Evolutionary conservation across 2,797 vertebrate species (phyloP), one percentile per base, ranked within the genome.

Genomic region (Phoebastria nigripes): DNA sequence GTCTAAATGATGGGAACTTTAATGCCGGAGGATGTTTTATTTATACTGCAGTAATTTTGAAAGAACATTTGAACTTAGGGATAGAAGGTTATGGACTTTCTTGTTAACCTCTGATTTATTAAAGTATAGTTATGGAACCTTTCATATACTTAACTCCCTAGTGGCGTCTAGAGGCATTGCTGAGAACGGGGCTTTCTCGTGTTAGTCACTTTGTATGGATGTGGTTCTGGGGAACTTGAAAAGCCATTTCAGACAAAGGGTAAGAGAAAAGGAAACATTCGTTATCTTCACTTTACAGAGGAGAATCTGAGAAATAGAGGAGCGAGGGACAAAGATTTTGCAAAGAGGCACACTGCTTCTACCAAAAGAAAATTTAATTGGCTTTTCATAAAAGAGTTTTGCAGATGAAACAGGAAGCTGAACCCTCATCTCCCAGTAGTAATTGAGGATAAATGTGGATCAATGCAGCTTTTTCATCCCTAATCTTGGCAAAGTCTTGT

Each of bases 31-130:
- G 54, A 66, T 62, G 46, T 71, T 95, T 94, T 70, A 55, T 92
- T 85, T 89, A 78, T 69, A 41, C 21, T 89, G 41, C 42, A 83
- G 78, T 81, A 89, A 71, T 87, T 77, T 11, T 81, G 28, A 87
- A 90, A 77, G 55, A 90, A 87, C 7, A 14, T 74, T 92, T 91
- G 54, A 92, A 81, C 51, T 78, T 81, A 58, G 0, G 2, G 71
- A 5, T 74, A 35, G 56, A 91, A 81, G 62, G 87, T 87, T 71
- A 89, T 55, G 42, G 59, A 73, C 31, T 78, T 62, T 41, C 80
- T 79, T 92, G 58, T 95, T 95, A 96, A 90, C 56, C 51, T 89
- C 42, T 76, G 39, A 56, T 88, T 90, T 82, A 82, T 74, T 91
- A n/a, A 89, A 33, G 42, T 19, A 16, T 15, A 72, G 28, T 49